These are phyloP conservation scores for Drosophila setosimentum DNA, from an alignment of 2,888 invertebrate genomes.

Conservation along the genomic window DNA sequence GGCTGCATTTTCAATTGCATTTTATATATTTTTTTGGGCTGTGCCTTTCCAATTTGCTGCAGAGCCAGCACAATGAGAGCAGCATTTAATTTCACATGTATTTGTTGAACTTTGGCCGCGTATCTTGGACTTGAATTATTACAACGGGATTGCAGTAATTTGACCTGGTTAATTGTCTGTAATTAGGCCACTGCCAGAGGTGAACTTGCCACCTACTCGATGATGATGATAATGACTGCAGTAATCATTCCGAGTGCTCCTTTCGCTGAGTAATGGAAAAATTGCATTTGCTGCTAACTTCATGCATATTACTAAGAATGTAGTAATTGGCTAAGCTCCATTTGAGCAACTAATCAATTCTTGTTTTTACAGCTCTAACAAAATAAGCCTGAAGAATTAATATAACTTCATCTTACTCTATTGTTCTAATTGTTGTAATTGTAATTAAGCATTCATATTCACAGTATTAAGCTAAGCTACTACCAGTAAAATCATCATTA, in stretches of 20 bases:
- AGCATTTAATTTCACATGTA: slow-evolving; percentile 64
- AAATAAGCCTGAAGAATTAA: background rate
- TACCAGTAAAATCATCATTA: background rate
- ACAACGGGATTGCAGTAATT: slow-evolving; percentile 29
- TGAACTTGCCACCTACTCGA: slow-evolving; percentile 6
- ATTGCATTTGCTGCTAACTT: background rate
- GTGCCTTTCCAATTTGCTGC: slow-evolving; percentile 36
- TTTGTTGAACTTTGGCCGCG: slow-evolving; percentile 47
- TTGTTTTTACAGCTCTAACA: background rate
- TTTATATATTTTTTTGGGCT: slow-evolving; percentile 35
- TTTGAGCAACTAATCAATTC: background rate
- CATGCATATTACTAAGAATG: background rate
- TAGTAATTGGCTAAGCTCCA: background rate
- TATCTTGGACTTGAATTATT: slow-evolving; percentile 35
- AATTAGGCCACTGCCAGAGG: slow-evolving; percentile 38
- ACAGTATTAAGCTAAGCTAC: background rate
- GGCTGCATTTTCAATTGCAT: slow-evolving; percentile 78
- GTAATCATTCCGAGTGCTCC: slow-evolving; percentile 8
- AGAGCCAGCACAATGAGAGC: slow-evolving; percentile 25
- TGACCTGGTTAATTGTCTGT: slow-evolving; percentile 50
- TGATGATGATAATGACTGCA: slow-evolving; percentile 3
- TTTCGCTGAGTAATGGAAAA: background rate
- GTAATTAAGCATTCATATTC: background rate
- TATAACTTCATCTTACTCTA: background rate
- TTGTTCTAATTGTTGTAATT: background rate